Evolutionary conservation across 1,140 invertebrate genomes (phyloP), one percentile per base, ranked within the genome.

Genomic region (Zaprionus davidi): DNA sequence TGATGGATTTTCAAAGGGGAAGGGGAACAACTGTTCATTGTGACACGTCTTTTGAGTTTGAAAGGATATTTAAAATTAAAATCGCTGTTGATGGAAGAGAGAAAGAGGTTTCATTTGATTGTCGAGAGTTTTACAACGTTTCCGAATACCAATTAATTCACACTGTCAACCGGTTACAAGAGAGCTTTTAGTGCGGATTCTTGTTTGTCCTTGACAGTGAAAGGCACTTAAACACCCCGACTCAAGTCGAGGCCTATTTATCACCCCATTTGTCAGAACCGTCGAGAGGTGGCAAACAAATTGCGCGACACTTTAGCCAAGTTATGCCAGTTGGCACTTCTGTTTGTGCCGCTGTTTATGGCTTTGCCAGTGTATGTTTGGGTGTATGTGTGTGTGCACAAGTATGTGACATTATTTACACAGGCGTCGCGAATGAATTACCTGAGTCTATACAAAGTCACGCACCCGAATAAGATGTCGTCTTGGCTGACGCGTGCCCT

Each of bases 401-500:
- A 31, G 56, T 46, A 38, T 44, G 15, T 59, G 58, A 53, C 67
- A 62, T 70, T 70, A 70, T 75, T 70, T 36, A 62, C 51, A 75
- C 24, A 58, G 34, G 31, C 72, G 36, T 44, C 57, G 51, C 20
- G 20, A 36, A 57, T 67, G 66, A 75, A 75, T 63, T 75, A 67
- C 72, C 72, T 71, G 59, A 59, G 57, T 51, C 24, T 53, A 58
- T 57, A 51, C 51, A 75, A 57, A 70, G 72, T 75, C 72, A 75
- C 67, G 72, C 66, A 75, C 41, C 41, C 58, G 20, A 75, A 51
- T 75, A 63, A 75, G 72, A 63, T 55, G 58, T 70, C 58, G 51
- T 58, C 51, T 69, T 69, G 12, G 26, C n/a, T 1, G 28, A 41
- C 38, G 28, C 49, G 64, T 72, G 64, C 13, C 66, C 46, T 67